Base-by-base conservation (phyloP, 1,140 invertebrate species). In the Drosophila aff. region DNA sequence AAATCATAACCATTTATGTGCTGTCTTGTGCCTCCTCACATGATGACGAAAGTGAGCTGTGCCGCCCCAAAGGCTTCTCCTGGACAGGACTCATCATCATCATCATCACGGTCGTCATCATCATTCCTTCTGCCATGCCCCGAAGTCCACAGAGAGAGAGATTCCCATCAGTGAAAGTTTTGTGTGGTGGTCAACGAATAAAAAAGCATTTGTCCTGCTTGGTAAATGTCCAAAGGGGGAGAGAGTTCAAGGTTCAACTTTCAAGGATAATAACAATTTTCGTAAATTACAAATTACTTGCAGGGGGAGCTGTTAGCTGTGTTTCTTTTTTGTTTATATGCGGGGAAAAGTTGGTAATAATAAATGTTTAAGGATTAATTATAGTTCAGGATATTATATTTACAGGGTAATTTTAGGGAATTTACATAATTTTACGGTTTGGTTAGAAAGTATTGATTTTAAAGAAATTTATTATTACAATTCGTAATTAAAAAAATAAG, bases 1-100 rank as follows among this genome's bases (percentile, higher is more conserved):
- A 87, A 89, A 90, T 90, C 84, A 90, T 89, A 89, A 90, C 65
- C 85, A 80, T 89, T 89, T 81, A 90, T 68, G 78, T 63, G 64
- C 55, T 69, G 82, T 41, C 52, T 49, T 44, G 10, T 18, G 52
- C 52, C 53, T n/a, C 5, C 53, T 57, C 53, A 60, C 26, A 10
- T 60, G 21, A 40, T 40, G 53, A 55, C 3, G 7, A 38, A 64
- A 40, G 18, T 28, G 53, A 40, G 36, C 13, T 26, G 9, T 21
- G 46, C 21, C 33, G n/a, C 23, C 46, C 8, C 69, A 1, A 52
- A 31, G 26, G 55, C 16, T 46, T 26, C 41, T 26, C 31, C n/a
- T 21, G 18, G 28, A 31, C 31, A 40, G 15, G 33, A 71, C 62
- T 50, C 68, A 73, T 73, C 69, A 73, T 72, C 66, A 71, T 33